Percentiles rank a stretch among this genome's conserved stretches.
Evolutionary conservation across 64 coral and sea anemone genomes (phyloP).

Genomic region (Acropora tenuis): DNA sequence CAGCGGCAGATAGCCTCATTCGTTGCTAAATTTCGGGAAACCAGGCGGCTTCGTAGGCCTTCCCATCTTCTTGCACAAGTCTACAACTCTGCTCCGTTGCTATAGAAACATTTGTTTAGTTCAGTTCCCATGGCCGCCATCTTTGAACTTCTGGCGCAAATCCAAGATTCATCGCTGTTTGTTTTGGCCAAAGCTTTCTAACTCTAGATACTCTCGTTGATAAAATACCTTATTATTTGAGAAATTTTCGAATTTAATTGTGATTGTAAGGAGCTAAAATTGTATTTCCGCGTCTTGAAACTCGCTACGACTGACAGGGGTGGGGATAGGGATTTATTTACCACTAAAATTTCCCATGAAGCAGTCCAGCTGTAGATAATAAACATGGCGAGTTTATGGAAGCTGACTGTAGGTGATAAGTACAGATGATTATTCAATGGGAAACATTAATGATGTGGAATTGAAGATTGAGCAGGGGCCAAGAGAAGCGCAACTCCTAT

Average conservation of each 20-base stretch:
- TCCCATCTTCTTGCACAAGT: conserved; percentile 33
- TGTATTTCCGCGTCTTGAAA: neutral
- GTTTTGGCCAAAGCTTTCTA: neutral
- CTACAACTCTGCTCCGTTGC: conserved; percentile 10
- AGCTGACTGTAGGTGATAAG: neutral
- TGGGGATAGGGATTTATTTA: neutral
- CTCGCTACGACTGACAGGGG: no score
- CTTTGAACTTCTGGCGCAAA: conserved; percentile 3
- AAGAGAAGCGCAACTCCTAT: conserved; percentile 75
- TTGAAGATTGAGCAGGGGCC: conserved; percentile 56
- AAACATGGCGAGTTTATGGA: conserved; percentile 6
- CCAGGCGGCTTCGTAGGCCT: conserved; percentile 50
- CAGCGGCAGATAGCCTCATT: conserved; percentile 7
- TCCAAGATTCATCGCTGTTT: neutral
- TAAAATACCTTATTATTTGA: neutral
- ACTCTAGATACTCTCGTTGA: neutral
- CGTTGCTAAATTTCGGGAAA: conserved; percentile 57
- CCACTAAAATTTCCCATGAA: conserved; percentile 1
- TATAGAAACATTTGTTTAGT: conserved; percentile 69
- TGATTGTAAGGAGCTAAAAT: neutral
- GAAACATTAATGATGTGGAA: conserved; percentile 75
- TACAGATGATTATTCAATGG: conserved; percentile 60
- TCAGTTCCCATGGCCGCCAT: conserved; percentile 43
- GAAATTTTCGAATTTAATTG: neutral
- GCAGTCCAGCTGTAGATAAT: neutral